Conservation (phyloP, 2,113 vertebrate genomes). For the Probosciger aterrimus region DNA sequence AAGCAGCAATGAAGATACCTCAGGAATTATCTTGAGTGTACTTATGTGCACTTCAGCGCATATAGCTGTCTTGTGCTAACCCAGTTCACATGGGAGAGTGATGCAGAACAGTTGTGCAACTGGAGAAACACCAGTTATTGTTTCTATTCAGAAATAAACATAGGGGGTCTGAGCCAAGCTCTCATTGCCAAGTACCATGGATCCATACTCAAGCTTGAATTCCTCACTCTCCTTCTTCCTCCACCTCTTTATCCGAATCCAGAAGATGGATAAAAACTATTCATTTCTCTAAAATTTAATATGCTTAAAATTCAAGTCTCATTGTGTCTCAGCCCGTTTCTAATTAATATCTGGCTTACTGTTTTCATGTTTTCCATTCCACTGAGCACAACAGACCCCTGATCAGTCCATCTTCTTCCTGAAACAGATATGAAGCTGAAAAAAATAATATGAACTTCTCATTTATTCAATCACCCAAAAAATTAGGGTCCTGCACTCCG, state of each 20-base stretch:
- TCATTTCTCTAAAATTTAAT: neutral
- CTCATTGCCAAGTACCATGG: neutral
- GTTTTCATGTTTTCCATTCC: constrained; percentile 21
- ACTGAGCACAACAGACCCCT: neutral
- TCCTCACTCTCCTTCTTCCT: neutral
- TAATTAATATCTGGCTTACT: constrained; percentile 16
- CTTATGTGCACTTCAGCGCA: neutral
- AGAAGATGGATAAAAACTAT: neutral
- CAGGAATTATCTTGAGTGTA: neutral
- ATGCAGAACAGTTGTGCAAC: neutral
- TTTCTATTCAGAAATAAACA: neutral
- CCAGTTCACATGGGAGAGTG: accelerated
- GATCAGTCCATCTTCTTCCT: neutral
- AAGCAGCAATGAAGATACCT: neutral
- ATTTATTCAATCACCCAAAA: neutral
- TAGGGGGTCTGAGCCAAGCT: neutral
- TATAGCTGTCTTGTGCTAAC: neutral
- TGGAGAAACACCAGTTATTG: neutral
- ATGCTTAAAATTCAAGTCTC: constrained; percentile 33
- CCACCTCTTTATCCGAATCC: neutral
- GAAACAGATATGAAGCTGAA: neutral
- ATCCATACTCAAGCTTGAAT: neutral
- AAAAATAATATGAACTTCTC: neutral
- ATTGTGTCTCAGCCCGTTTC: neutral
- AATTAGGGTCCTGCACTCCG: neutral